These are phyloP conservation scores for Dicyrtomina minuta DNA, from an alignment of 2,888 invertebrate species.

Conservation along the genomic window DNA sequence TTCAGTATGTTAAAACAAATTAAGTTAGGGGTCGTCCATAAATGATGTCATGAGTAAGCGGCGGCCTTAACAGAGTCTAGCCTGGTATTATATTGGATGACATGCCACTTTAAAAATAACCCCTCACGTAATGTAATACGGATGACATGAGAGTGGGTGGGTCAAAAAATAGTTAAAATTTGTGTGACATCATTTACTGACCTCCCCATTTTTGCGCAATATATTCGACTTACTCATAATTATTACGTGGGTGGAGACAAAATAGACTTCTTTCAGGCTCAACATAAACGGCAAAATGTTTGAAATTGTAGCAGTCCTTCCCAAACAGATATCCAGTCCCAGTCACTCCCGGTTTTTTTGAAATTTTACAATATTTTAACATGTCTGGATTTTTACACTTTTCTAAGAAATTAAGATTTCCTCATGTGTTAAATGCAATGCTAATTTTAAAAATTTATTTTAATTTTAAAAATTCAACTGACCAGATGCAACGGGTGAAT, in stretches of 20 bases:
- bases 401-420: conserved; percentile 11
- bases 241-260: conserved; percentile 1
- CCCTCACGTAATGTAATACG: too few relatives aligned
- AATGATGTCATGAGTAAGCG: too few relatives aligned
- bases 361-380: not conserved
- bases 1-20: too few relatives aligned
- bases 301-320: conserved; percentile 17
- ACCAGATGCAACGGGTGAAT: not conserved
- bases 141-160: too few relatives aligned
- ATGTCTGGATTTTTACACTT: not conserved
- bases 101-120: too few relatives aligned
- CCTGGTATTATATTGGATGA: too few relatives aligned
- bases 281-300: not conserved
- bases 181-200: too few relatives aligned
- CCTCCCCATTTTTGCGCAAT: not conserved
- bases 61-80: too few relatives aligned
- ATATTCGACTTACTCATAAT: too few relatives aligned
- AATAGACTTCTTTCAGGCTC: not conserved
- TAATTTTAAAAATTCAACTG: not conserved
- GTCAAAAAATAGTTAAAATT: too few relatives aligned
- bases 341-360: not conserved
- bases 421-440: too few relatives aligned
- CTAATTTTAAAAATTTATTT: not conserved
- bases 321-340: conserved; percentile 12
- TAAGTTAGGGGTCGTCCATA: too few relatives aligned